Base-by-base conservation (phyloP, 2,888 invertebrate genomes). In the Sarcophaga subvicina region DNA sequence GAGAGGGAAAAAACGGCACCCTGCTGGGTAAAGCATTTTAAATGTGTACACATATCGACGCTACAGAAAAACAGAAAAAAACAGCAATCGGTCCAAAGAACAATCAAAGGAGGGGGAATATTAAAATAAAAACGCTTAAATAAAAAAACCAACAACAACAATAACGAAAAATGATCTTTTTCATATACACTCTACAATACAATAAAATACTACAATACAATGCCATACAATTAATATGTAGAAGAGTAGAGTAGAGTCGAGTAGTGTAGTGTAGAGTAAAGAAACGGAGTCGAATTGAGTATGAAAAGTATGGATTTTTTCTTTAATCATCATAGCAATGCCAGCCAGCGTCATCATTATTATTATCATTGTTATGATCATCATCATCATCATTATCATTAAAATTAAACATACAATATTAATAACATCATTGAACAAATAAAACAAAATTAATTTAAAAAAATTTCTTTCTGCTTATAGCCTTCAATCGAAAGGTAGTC, bases 21-120 rank as follows among this genome's bases (percentile, higher is more conserved):
- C 83, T 79, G 87, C 87, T 87, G 87, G 87, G 81, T 82, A 87
- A 84, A 87, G 84, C 84, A 87, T 87, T 87, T 87, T 87, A 84
- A 87, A 87, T 87, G 75, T 87, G 72, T 69, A 80, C 81, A 81
- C 72, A 86, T 59, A 81, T 49, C 47, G 20, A 60, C 11, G 47
- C 22, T 54, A 59, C 59, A 1, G 2, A 37, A 8, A 10, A 37
- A 37, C 0, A 37, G 2, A 10, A 37, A 37, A 22, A 81, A 47
- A 14, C 27, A 70, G 71, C 37, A 71, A n/a, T 54, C 49, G 49
- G 70, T 47, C 70, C 22, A 54, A 54, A 70, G 20, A 69, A 63
- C 47, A 81, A 76, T 78, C 72, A n/a, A 63, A 67, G 49, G 72
- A 78, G 72, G 83, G 83, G 78, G 62, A 72, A 76, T 12, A 78